phyloP scores from a whole-genome alignment of 2,888 invertebrate genomes.

The Pyrgus malvae region DNA sequence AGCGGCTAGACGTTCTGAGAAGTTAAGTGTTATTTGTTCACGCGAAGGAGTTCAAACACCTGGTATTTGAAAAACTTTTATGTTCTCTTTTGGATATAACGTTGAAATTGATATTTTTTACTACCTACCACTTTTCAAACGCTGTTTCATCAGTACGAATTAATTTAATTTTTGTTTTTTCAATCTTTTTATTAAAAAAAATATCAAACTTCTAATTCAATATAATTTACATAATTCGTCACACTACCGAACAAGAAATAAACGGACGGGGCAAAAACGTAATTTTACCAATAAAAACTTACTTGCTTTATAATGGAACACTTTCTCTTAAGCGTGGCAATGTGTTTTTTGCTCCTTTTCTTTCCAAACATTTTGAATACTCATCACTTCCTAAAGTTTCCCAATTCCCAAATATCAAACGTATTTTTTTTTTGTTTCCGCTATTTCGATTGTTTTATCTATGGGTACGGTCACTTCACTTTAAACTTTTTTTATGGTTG shows the following conservation, averaged over 20 bases:
- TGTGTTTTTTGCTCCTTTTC: conserved; percentile 33
- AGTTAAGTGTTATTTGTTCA: conserved; percentile 22
- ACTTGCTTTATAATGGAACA: conserved; percentile 37
- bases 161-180: too few relatives aligned
- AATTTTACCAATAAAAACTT: conserved; percentile 28
- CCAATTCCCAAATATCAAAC: background rate
- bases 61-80: conserved; percentile 6
- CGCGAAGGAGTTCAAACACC: conserved; percentile 21
- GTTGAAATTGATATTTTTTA: too few relatives aligned
- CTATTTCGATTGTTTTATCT: too few relatives aligned
- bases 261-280: background rate
- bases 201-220: too few relatives aligned
- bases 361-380: conserved; percentile 31
- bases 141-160: too few relatives aligned
- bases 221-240: too few relatives aligned
- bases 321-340: conserved; percentile 35
- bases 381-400: background rate
- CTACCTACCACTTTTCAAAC: too few relatives aligned
- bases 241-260: too few relatives aligned
- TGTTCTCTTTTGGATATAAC: background rate
- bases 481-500: too few relatives aligned
- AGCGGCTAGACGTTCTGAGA: conserved; percentile 25
- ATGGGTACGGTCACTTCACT: too few relatives aligned
- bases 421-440: too few relatives aligned
- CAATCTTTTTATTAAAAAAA: too few relatives aligned